A percentile compares a stretch with the other conserved stretches of the same genome.
phyloP scores from a whole-genome alignment of 2,888 invertebrate genomes.

The Pachydiplax longipennis region DNA sequence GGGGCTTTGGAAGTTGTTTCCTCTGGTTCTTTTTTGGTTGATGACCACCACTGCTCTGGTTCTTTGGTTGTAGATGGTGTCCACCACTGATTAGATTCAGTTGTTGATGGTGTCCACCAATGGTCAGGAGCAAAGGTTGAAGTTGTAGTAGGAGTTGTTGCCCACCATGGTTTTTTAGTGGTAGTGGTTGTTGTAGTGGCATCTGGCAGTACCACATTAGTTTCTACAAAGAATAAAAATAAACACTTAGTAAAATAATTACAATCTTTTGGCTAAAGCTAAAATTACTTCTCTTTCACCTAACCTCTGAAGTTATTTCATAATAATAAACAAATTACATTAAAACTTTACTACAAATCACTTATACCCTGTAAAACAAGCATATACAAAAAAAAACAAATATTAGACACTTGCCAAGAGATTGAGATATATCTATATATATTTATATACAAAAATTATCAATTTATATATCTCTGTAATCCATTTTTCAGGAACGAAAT shows the following conservation, averaged over 20 bases:
- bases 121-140: conserved; percentile 44
- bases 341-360: no score
- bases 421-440: no score
- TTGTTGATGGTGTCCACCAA: conserved; percentile 50
- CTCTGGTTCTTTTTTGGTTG: conserved; percentile 55
- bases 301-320: no score
- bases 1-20: conserved; percentile 59
- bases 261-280: no score
- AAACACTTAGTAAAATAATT: no score
- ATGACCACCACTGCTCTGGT: conserved; percentile 49
- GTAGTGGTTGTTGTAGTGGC: conserved; percentile 46
- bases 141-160: conserved; percentile 48
- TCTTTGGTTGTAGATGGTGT: conserved; percentile 50
- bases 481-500: not conserved
- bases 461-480: no score
- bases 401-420: no score
- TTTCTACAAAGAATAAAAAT: not conserved
- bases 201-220: not conserved
- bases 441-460: no score
- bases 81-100: conserved; percentile 47
- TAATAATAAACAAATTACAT: no score
- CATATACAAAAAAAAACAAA: no score
- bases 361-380: no score
- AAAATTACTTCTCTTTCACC: no score
- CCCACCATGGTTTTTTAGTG: conserved; percentile 44